Evolutionary conservation across 2,888 invertebrate species (phyloP), one percentile per base, ranked within the genome.

Genomic region (Ophion obscuratus): DNA sequence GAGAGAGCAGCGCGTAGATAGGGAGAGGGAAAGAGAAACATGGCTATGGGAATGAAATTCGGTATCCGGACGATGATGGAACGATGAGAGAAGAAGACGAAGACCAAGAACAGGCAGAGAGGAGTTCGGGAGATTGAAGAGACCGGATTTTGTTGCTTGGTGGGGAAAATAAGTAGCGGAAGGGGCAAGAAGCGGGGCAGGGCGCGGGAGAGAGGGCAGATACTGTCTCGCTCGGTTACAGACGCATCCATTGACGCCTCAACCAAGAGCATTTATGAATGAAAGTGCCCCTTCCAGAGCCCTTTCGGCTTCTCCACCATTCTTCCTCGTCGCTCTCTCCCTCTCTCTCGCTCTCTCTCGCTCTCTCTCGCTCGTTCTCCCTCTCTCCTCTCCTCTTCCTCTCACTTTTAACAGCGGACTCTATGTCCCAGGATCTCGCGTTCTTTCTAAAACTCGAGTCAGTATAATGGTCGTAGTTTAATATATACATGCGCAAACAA

Each of bases 161-260:
- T 20, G 44, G 44, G 74, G 62, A 62, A 76, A 80, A 44, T 20
- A 4, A 61, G 53, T 53, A 53, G 17, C 4, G 53, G 17, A 53
- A 53, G 53, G 53, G 17, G 5, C 5, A 17, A 53, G 53, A 17
- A 17, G 14, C 17, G 53, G 53, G 14, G 53, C 3, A 47, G 47
- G 47, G 47, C 3, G 47, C 10, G 11, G 71, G 84, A 76, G 79
- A 83, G 88, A 80, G 88, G 76, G 85, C 80, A 82, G 84, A 81
- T 79, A 83, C 87, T 88, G 87, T 86, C 86, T 86, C 87, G 87
- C 87, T 87, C 86, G 86, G 68, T 87, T 85, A 87, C 89, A 91
- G 90, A 90, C 91, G 91, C 91, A 92, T 93, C 93, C 93, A 93
- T 93, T 93, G 93, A 93, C 92, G 93, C 93, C 92, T 93, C 89